A percentile compares a stretch with the other conserved stretches of the same genome.
phyloP scores from a whole-genome alignment of 2,888 invertebrate genomes.

The Chloromyia formosa region DNA sequence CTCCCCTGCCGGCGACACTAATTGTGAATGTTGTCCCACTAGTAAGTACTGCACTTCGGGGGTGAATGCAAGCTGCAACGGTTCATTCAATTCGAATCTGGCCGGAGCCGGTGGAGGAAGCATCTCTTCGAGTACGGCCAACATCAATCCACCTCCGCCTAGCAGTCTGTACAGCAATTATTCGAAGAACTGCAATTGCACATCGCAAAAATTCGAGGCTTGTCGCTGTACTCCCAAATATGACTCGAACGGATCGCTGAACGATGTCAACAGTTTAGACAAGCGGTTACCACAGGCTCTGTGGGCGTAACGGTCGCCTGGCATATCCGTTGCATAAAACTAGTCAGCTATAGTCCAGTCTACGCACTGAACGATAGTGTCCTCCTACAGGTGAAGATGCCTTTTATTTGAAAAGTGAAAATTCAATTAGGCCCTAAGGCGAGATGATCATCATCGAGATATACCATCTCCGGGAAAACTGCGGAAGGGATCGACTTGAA shows the following conservation, averaged over 20 bases:
- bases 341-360: constrained; percentile 33
- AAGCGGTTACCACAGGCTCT: constrained; percentile 42
- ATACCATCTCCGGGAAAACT: neutral
- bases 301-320: constrained; percentile 48
- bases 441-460: constrained; percentile 8
- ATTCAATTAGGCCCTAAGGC: constrained; percentile 30
- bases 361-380: constrained; percentile 1
- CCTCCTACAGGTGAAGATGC: constrained; percentile 37
- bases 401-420: constrained; percentile 21
- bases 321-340: neutral
- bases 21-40: constrained; percentile 45
- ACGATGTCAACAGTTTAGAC: constrained; percentile 45
- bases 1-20: constrained; percentile 21
- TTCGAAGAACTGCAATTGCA: constrained; percentile 45
- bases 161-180: constrained; percentile 41
- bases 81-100: constrained; percentile 44
- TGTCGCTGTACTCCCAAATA: constrained; percentile 45
- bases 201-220: constrained; percentile 34
- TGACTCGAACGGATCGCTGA: constrained; percentile 46
- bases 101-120: constrained; percentile 34
- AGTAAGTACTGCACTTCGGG: constrained; percentile 38
- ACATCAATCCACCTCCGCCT: constrained; percentile 21
- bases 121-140: constrained; percentile 44
- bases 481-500: neutral
- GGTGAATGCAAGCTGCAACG: constrained; percentile 40